Conservation (phyloP, 23 tunicate species). For the Ascidia mentula region DNA sequence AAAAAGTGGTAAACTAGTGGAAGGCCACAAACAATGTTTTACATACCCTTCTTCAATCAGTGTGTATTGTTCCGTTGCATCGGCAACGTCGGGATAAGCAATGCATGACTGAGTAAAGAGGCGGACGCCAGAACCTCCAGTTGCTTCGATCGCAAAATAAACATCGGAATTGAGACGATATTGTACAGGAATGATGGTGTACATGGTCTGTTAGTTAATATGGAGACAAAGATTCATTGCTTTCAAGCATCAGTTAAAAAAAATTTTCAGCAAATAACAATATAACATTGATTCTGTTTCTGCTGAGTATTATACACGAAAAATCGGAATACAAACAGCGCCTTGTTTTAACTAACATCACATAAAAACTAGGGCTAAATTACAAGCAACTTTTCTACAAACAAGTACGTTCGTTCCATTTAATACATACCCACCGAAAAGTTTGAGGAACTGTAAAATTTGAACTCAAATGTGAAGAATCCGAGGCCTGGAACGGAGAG, state of each 20-base stretch:
- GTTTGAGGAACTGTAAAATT: slow-evolving; percentile 22
- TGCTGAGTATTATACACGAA: too few species aligned
- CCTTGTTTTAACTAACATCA: too few species aligned
- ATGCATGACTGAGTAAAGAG: slow-evolving; percentile 56
- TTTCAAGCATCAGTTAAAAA: too few species aligned
- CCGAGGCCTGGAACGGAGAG: slow-evolving; percentile 47
- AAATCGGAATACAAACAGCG: too few species aligned
- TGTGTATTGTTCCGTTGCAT: slow-evolving; percentile 23
- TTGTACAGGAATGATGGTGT: not conserved
- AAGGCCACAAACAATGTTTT: too few species aligned
- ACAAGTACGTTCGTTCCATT: too few species aligned
- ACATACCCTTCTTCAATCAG: slow-evolving; percentile 58
- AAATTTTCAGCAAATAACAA: too few species aligned
- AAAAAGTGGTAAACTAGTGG: too few species aligned
- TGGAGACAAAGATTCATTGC: too few species aligned
- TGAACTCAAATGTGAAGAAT: slow-evolving; percentile 39
- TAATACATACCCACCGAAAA: slow-evolving; percentile 23
- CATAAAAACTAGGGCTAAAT: too few species aligned
- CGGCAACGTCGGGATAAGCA: slow-evolving; percentile 10
- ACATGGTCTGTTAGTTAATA: not conserved
- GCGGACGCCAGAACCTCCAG: slow-evolving; percentile 32
- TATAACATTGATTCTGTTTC: too few species aligned
- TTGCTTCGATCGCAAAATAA: slow-evolving; percentile 41
- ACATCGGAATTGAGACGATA: slow-evolving; percentile 50
- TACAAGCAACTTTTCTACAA: too few species aligned